phyloP scores from a whole-genome alignment of 2,888 invertebrate species.

The Ceratothoa steindachneri region DNA sequence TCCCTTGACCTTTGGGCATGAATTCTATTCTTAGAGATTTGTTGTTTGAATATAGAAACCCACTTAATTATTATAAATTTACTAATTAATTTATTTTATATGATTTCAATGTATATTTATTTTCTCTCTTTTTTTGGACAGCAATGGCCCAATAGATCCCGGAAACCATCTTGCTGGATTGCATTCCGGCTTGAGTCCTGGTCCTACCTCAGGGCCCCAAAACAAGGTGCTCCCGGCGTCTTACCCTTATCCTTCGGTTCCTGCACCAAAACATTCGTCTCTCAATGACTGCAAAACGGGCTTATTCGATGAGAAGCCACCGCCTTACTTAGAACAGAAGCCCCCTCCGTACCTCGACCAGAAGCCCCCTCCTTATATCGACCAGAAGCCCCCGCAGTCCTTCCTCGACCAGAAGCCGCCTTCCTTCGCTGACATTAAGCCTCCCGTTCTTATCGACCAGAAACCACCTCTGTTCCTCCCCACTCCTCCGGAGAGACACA shows the following conservation, averaged over 20 bases:
- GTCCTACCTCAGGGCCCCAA: not conserved
- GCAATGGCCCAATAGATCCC: not conserved
- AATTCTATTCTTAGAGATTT: no score
- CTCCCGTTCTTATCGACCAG: not conserved
- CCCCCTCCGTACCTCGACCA: not conserved
- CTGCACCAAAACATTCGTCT: not conserved
- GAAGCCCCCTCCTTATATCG: not conserved
- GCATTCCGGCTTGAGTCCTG: not conserved
- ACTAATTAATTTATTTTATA: no score
- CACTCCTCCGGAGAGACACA: not conserved
- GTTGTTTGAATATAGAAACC: no score
- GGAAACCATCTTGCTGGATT: constrained; percentile 5
- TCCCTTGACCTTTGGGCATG: no score
- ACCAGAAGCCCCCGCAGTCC: not conserved
- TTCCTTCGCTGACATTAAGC: not conserved
- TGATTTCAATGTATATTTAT: not conserved
- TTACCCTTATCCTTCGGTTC: not conserved
- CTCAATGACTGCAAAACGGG: not conserved
- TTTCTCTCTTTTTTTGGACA: not conserved
- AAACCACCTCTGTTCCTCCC: not conserved
- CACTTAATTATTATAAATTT: no score
- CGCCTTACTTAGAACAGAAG: not conserved
- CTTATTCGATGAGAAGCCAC: not conserved
- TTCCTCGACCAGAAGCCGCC: not conserved
- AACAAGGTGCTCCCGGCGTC: not conserved